Conservation (phyloP, 1,140 invertebrate species). For the Drosophila novamexicana region DNA sequence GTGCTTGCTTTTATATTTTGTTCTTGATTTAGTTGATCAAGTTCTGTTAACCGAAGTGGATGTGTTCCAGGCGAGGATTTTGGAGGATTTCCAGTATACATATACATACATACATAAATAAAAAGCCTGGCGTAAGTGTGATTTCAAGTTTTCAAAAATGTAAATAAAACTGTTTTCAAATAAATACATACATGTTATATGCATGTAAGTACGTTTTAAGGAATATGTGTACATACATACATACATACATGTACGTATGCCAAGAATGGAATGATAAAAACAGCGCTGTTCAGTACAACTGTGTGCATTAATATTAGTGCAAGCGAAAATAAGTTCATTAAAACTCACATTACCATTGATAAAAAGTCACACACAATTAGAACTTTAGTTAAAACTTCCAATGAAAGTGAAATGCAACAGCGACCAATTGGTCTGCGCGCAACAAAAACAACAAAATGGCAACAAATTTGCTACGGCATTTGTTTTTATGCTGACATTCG, state of each 20-base stretch:
- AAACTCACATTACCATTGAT: slow-evolving; percentile 10
- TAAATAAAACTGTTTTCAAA: too few relatives aligned
- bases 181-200: too few relatives aligned
- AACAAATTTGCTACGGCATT: slow-evolving; percentile 20
- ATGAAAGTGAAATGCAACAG: slow-evolving; percentile 35
- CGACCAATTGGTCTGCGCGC: slow-evolving; percentile 2
- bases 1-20: too few relatives aligned
- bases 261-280: background rate
- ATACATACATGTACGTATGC: background rate
- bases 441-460: slow-evolving; percentile 26
- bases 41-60: too few relatives aligned
- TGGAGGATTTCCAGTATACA: too few relatives aligned
- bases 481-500: slow-evolving; percentile 33
- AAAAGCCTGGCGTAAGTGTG: too few relatives aligned
- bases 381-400: slow-evolving; percentile 11
- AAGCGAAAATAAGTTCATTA: background rate
- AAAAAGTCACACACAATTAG: slow-evolving; percentile 14
- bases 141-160: background rate
- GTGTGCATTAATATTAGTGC: background rate
- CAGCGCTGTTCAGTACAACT: background rate
- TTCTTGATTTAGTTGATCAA: too few relatives aligned
- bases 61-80: too few relatives aligned
- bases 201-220: too few relatives aligned
- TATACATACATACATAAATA: too few relatives aligned
- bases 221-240: background rate